Evolutionary conservation across 1,140 invertebrate species (phyloP), one percentile per base, ranked within the genome.

Genomic region (Calliphora vicina): DNA sequence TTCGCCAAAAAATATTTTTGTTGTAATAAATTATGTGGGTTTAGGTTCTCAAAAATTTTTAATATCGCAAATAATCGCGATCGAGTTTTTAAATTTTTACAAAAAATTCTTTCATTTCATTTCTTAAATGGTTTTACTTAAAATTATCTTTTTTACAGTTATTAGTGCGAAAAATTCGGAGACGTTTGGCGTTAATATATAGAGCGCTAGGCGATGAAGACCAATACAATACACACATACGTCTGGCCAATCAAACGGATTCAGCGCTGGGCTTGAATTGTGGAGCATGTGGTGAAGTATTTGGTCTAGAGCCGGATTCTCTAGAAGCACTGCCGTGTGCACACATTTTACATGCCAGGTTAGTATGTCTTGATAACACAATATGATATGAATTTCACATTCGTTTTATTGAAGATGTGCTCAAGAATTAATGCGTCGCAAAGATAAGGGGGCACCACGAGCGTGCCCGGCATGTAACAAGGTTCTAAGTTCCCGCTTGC

Each of bases 281-380:
- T 87, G 96, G 95, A 10, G 93, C 94, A 0, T 97, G 96, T 86
- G 93, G 94, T 45, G 93, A 94, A 84, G 92, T 95, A 4, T 94
- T 96, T 86, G 96, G 95, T 0, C 90, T 95, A 5, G 94, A 96
- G 86, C 92, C 94, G 15, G 94, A 94, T 88, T 93, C 93, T 25
- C 91, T 97, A 12, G 96, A 96, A 85, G 95, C 95, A 17, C 89
- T 97, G 82, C 96, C 96, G 5, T 97, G 96, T 91, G 94, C 95
- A 1, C 96, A 97, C 88, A 96, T 97, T 86, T 92, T 97, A 43
- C 96, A 97, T 87, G 94, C 96, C 29, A 95, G 95, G 96, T 96
- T 87, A 61, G 43, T 73, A 23, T 17, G 23, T 61, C 5, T 43
- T 43, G 27, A 20, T 5, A 71, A 71, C 23, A 20, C 71, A 13